Base-by-base conservation (phyloP, 2,797 vertebrate genomes). In the Peromyscus eremicus region DNA sequence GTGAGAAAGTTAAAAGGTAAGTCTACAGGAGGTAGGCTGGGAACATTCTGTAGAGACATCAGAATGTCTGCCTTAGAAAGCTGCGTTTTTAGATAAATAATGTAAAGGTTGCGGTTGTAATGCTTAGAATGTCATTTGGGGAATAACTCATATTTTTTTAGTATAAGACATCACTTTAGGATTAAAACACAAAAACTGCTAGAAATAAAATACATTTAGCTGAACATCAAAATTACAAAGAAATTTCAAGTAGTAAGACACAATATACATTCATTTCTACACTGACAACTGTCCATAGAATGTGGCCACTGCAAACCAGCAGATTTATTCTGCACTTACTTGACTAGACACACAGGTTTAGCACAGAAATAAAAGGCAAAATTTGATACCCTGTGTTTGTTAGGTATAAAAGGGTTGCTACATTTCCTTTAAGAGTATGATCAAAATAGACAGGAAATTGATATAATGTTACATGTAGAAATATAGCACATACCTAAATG, bases 401-500 rank as follows among this genome's bases (percentile, higher is more conserved):
- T 77, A 60, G 85, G 80, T 82, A 73, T 43, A 92, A 95, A 86
- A 86, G 29, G 40, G 5, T 52, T 55, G 13, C 60, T 68, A 3
- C 16, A 95, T 82, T 97, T 71, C 52, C 77, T 86, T 27, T 46
- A 77, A 92, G 96, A 96, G 89, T 60, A 5, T 89, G 75, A 71
- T 89, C 64, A 82, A 71, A 93, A 73, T 89, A 6, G 57, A 66
- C 68, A 85, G 43, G 68, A 95, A 87, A 57, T 68, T 34, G 12
- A 57, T 71, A 62, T 23, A 83, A 93, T n/a, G 0, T 23, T 92
- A 32, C 16, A 84, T 64, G 6, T 79, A 91, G 7, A 81, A 92
- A 79, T 62, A 66, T 19, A 52, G 6, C 49, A 19, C 46, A 10
- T 21, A 11, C 49, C 27, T 90, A 52, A 32, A 86, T 91, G 27